phyloP scores from a whole-genome alignment of 2,797 vertebrate species.

The Hippopotamyrus pictus region DNA sequence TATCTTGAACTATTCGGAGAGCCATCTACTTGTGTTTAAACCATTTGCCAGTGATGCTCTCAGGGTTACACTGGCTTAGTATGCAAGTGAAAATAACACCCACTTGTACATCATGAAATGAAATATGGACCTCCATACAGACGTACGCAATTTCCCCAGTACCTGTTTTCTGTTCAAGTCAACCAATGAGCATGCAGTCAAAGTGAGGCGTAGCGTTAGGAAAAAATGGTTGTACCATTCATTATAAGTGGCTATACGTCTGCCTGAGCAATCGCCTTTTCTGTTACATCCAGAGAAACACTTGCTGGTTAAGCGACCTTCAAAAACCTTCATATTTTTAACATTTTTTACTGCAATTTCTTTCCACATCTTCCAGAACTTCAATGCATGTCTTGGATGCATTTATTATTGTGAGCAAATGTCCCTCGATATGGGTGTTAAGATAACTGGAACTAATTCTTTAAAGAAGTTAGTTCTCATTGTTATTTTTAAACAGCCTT shows the following conservation, averaged over 20 bases:
- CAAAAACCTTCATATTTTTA: background rate
- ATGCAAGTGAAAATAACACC: background rate
- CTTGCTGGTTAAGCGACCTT: background rate
- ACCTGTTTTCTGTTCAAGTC: background rate
- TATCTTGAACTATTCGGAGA: background rate
- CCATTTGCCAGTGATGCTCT: background rate
- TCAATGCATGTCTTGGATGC: background rate
- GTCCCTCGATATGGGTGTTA: background rate
- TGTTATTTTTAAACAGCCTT: conserved; percentile 1
- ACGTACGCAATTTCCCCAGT: background rate
- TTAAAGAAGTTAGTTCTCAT: background rate
- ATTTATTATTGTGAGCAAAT: background rate
- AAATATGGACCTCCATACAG: background rate
- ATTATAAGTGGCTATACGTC: background rate
- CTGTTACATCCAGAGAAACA: background rate
- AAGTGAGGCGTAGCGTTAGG: background rate
- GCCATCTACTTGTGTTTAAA: background rate
- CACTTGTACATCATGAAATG: background rate
- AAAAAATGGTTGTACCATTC: background rate
- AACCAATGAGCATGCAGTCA: background rate
- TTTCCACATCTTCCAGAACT: background rate
- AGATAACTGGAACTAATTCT: background rate
- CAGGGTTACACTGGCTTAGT: background rate
- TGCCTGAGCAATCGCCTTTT: background rate
- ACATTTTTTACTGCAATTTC: background rate